Base-by-base conservation (phyloP, 92 coral and sea anemone genomes). In the Ricordea florida region DNA sequence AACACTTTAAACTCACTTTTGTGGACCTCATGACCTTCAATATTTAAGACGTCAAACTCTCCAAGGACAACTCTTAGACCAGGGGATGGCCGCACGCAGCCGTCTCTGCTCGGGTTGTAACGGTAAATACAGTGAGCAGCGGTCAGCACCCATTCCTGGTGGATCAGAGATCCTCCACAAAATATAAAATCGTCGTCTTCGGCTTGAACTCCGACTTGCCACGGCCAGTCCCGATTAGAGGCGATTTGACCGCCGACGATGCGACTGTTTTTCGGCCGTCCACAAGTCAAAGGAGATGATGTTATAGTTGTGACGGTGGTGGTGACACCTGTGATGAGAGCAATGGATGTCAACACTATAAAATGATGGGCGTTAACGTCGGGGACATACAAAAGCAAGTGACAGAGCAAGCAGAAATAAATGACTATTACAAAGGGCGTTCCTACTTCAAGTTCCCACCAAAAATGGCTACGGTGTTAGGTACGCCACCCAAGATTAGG, bases 171-270 rank as follows among this genome's bases (percentile, higher is more conserved):
- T 5, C 97, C 97, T 6, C 97, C 97, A 51, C 97, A 91, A 66
- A 87, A 79, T 9, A 91, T 91, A 13, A 35, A 60, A 17, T 74
- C 65, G 23, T 69, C 76, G 40, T 14, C 61, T 29, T 25, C 73
- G n/a, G 80, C 59, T 42, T 91, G 90, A 36, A 91, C 87, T 46
- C 97, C 97, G 42, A 82, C 80, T 46, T 91, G 97, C 97, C 97
- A 91, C 32, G 97, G 97, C 92, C 92, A 91, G 65, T 91, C 93
- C 49, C 81, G 71, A 45, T 85, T 74, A 5, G 92, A 73, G 5
- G 93, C 90, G 6, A 72, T 45, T 32, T 62, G 46, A 16, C 97
- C 97, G 28, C 97, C 97, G 17, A 91, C 97, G 3, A 91, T 91
- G 8, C 97, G 93, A 35, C 90, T 37, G 0, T 1, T 16, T 26